phyloP scores from a whole-genome alignment of 1,140 invertebrate species.

The Drosophila hydei region DNA sequence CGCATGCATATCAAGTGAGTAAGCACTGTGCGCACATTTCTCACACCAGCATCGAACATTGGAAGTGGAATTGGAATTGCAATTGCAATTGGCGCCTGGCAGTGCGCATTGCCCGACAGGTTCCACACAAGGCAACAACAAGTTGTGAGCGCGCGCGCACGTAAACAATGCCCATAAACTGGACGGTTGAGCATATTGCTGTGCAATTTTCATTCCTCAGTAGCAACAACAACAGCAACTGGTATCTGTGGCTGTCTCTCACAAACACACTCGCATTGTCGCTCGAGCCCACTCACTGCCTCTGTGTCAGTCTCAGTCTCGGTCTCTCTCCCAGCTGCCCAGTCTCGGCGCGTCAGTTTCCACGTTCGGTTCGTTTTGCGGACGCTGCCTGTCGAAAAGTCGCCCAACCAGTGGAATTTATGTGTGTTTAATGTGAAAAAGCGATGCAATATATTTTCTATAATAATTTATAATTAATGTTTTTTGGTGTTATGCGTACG shows the following conservation, averaged over 20 bases:
- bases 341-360: conserved; percentile 42
- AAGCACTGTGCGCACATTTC: conserved; percentile 42
- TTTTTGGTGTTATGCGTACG: conserved; percentile 15
- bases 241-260: conserved; percentile 5
- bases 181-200: conserved; percentile 52
- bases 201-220: conserved; percentile 47
- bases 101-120: conserved; percentile 35
- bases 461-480: conserved; percentile 25
- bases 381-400: conserved; percentile 44
- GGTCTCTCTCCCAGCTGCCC: conserved; percentile 16
- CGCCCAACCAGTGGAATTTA: conserved; percentile 27
- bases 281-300: conserved; percentile 10
- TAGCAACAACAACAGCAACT: conserved; percentile 17
- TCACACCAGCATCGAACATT: conserved; percentile 28
- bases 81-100: conserved; percentile 42
- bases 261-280: conserved; percentile 8
- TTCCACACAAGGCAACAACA: conserved; percentile 62
- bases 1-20: conserved; percentile 28
- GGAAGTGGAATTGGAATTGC: conserved; percentile 24
- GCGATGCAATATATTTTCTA: conserved; percentile 27
- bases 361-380: conserved; percentile 43
- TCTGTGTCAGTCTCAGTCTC: not conserved
- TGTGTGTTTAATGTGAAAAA: conserved; percentile 38
- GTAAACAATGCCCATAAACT: conserved; percentile 70
- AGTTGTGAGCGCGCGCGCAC: conserved; percentile 41